Evolutionary conservation across 2,113 vertebrate species (phyloP), one percentile per base, ranked within the genome.

Genomic region (Nansenia antarctica): DNA sequence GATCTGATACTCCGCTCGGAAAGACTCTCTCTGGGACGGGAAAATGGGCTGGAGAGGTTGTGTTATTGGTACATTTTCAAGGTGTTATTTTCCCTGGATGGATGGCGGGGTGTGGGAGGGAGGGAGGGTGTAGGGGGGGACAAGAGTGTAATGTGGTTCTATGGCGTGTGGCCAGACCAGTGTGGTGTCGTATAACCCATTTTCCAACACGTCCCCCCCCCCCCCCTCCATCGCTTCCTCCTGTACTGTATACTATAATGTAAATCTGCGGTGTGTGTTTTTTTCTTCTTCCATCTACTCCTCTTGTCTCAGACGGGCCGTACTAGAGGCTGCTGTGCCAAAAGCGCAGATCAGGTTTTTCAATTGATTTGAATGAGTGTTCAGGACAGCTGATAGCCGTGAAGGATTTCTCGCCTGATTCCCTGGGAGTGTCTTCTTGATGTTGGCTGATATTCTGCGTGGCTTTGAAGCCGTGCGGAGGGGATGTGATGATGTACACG

Each of bases 281-380:
- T 0, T 54, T 9, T 12, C 2, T n/a, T n/a, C n/a, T n/a, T n/a
- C n/a, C n/a, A n/a, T n/a, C n/a, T n/a, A n/a, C n/a, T n/a, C n/a
- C n/a, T n/a, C n/a, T n/a, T n/a, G n/a, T n/a, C n/a, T n/a, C n/a
- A n/a, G n/a, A n/a, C n/a, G n/a, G n/a, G n/a, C n/a, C n/a, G n/a
- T n/a, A n/a, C n/a, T n/a, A n/a, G n/a, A n/a, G n/a, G n/a, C n/a
- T n/a, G 20, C 65, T 78, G 83, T 79, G 83, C 82, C 87, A 84
- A 86, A n/a, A 85, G 81, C 77, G 62, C 18, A 89, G 88, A 90
- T 91, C 86, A 85, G 85, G 87, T 92, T 92, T n/a, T 88, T 80
- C 78, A 91, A 89, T 90, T 88, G 84, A 90, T 92, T 90, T 72
- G 78, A 90, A 90, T 84, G 85, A 90, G 84, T 86, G 86, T 89